Conservation (phyloP, 2,797 vertebrate genomes). For the Periparus ater region DNA sequence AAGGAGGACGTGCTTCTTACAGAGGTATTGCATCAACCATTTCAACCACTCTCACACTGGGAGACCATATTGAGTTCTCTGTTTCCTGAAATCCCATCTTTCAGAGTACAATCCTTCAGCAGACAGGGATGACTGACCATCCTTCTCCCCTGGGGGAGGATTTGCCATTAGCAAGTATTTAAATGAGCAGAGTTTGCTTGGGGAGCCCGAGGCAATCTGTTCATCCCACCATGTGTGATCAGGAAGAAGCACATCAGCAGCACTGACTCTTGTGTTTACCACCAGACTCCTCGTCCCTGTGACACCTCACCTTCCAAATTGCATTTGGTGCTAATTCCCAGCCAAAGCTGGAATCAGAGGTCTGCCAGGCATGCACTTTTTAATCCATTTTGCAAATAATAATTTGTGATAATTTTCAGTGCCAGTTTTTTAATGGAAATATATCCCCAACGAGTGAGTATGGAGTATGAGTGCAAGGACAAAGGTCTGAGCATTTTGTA, state of each 20-base stretch:
- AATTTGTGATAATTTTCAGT: not conserved
- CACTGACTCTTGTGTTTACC: not conserved
- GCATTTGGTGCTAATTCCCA: not conserved
- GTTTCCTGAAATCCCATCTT: not conserved
- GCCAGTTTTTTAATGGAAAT: not conserved
- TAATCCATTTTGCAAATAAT: not conserved
- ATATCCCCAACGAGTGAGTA: not conserved
- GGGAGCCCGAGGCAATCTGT: not conserved
- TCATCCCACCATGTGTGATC: not conserved
- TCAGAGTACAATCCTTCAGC: not conserved
- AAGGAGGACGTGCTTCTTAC: not conserved
- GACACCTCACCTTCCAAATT: not conserved
- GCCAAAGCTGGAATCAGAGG: not conserved
- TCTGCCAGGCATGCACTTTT: not conserved
- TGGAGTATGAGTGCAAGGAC: not conserved
- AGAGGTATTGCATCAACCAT: not conserved
- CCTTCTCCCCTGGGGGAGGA: not conserved
- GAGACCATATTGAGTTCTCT: not conserved
- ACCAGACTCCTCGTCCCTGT: not conserved
- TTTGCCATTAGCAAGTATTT: not conserved
- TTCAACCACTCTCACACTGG: not conserved
- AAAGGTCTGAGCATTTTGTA: not conserved
- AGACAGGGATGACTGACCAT: not conserved
- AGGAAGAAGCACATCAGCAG: not conserved
- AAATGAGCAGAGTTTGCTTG: not conserved